Evolutionary conservation across 2,888 invertebrate species (phyloP).

Genomic region (Fragum whitleyi): DNA sequence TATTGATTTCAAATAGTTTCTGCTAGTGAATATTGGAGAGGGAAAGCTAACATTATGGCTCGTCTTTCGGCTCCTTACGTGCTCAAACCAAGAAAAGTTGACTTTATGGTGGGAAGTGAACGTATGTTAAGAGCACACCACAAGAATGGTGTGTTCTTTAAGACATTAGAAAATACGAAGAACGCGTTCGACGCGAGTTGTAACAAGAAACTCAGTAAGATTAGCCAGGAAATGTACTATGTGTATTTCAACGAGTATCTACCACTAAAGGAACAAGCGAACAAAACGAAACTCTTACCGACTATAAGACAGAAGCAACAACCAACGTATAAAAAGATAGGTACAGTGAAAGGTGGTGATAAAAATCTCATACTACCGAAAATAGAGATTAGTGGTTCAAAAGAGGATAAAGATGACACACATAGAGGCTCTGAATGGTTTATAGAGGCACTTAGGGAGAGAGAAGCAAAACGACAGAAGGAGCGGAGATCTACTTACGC

Average conservation of each 20-base stretch:
- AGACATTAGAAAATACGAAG: constrained; percentile 52
- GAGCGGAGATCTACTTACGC: not conserved
- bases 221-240: constrained; percentile 62
- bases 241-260: constrained; percentile 64
- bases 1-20: not conserved
- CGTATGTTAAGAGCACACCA: constrained; percentile 60
- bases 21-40: not conserved
- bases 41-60: not conserved
- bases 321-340: constrained; percentile 37
- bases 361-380: constrained; percentile 23
- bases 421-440: constrained; percentile 1
- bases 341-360: constrained; percentile 27
- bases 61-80: constrained; percentile 2
- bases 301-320: constrained; percentile 14
- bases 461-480: constrained; percentile 1
- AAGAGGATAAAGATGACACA: not conserved
- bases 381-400: constrained; percentile 15
- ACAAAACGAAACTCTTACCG: constrained; percentile 29
- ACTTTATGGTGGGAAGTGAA: constrained; percentile 62
- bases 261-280: constrained; percentile 53
- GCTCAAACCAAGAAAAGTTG: constrained; percentile 27
- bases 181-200: constrained; percentile 44
- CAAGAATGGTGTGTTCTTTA: constrained; percentile 56
- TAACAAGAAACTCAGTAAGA: constrained; percentile 52
- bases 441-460: constrained; percentile 23